Evolutionary conservation across 2,113 vertebrate genomes (phyloP), one percentile per base, ranked within the genome.

Genomic region (Myiopsitta monachus): DNA sequence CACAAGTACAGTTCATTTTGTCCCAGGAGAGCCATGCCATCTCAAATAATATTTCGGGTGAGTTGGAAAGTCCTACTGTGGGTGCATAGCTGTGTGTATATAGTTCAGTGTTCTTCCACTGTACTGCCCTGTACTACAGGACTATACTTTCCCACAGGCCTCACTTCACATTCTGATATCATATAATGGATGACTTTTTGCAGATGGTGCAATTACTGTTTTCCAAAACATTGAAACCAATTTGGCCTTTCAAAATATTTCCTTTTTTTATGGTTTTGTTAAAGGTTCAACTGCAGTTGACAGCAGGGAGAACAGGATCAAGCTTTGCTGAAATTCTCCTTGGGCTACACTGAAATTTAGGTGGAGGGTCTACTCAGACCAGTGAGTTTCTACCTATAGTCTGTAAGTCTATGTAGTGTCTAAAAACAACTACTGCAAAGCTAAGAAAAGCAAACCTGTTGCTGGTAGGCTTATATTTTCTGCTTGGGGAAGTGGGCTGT

Each of bases 41-140:
- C 44, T 61, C 57, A 89, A 89, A 67, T 78, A 62, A 46, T 77
- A 70, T 75, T 84, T 87, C 74, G 68, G 51, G 69, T 91, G 66
- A 74, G 51, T 39, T 75, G 55, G 16, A 74, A 79, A 57, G 27
- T 51, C 57, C 87, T 91, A 12, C 64, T 61, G 12, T 51, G 36
- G 46, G 64, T 33, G 41, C 46, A 54, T 4, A 52, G 43, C 18
- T 49, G 22, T 61, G 59, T 39, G 30, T 36, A 76, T 39, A 36
- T 36, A 80, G 47, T 76, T 80, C 41, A 49, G 46, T 84, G 36
- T 16, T 89, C 87, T 84, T 84, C 73, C 47, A 21, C 23, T 54
- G 31, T 74, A 39, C 23, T 41, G 18, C 39, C 5, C 19, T 46
- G 10, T 66, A 57, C 28, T 11, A 28, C 63, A 61, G 38, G 51